phyloP scores from a whole-genome alignment of 2,888 invertebrate genomes.

The Hydrotaea diabolus region DNA sequence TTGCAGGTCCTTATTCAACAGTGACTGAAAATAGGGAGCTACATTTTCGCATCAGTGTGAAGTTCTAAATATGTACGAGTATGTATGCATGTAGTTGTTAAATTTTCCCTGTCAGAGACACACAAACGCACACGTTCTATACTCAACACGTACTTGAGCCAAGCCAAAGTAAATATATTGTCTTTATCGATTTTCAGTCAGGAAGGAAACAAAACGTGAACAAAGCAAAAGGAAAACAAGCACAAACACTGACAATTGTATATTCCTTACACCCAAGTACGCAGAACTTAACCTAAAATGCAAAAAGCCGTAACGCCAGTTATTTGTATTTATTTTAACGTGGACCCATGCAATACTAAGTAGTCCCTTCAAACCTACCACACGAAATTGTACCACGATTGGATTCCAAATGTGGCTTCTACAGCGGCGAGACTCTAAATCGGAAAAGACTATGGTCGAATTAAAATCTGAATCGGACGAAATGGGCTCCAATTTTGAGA shows the following conservation, averaged over 20 bases:
- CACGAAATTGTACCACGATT: too few relatives aligned
- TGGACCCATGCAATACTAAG: too few relatives aligned
- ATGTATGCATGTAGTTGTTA: not conserved
- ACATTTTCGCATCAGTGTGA: too few relatives aligned
- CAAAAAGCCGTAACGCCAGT: too few relatives aligned
- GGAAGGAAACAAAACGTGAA: constrained; percentile 23
- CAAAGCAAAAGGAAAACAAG: constrained; percentile 20
- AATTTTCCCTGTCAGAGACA: not conserved
- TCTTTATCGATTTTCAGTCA: constrained; percentile 59
- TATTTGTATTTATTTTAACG: too few relatives aligned
- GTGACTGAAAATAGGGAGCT: constrained; percentile 36
- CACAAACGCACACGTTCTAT: not conserved
- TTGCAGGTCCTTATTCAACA: not conserved
- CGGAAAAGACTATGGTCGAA: too few relatives aligned
- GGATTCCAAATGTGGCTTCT: too few relatives aligned
- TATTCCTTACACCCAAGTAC: not conserved
- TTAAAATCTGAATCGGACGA: too few relatives aligned
- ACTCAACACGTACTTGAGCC: constrained; percentile 39
- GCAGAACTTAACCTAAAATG: too few relatives aligned
- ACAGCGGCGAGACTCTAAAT: too few relatives aligned
- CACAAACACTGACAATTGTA: constrained; percentile 7
- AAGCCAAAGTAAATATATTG: constrained; percentile 56
- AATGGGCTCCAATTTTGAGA: too few relatives aligned
- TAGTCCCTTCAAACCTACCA: too few relatives aligned
- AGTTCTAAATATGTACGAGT: not conserved